phyloP scores from a whole-genome alignment of 2,113 vertebrate genomes.

The Talpa occidentalis region DNA sequence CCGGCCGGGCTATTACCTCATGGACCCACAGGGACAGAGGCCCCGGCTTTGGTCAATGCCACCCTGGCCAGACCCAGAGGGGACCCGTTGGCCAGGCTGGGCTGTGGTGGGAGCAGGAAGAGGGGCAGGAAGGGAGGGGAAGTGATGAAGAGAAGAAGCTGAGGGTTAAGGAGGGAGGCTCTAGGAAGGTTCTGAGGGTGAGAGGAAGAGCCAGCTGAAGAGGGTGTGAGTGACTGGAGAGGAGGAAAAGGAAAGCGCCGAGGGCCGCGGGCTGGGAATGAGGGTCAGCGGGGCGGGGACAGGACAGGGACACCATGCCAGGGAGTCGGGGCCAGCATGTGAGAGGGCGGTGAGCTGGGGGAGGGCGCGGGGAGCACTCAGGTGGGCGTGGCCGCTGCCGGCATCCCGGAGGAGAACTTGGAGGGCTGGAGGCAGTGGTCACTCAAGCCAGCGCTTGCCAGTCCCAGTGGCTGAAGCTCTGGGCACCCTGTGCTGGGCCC shows the following conservation, averaged over 20 bases:
- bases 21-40: conserved; percentile 57
- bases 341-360: background rate
- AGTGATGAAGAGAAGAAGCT: background rate
- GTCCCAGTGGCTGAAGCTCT: background rate
- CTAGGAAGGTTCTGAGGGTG: background rate
- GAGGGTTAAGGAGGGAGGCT: background rate
- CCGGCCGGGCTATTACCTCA: conserved; percentile 77
- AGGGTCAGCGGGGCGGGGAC: background rate
- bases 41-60: conserved; percentile 5
- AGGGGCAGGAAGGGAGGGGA: background rate
- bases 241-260: background rate
- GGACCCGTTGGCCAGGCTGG: conserved; percentile 56
- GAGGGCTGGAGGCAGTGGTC: background rate
- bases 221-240: background rate
- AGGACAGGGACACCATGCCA: background rate
- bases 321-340: background rate
- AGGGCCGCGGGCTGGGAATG: background rate
- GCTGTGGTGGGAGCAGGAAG: conserved; percentile 44
- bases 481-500: conserved; percentile 6
- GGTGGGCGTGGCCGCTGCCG: background rate
- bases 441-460: background rate
- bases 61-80: conserved; percentile 42
- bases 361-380: background rate
- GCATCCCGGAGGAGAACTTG: background rate
- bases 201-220: background rate